Percentiles rank a stretch among this genome's conserved stretches.
phyloP scores from a whole-genome alignment of 37 sponge, comb jelly and placozoan genomes.

The Halisarca cf. caerulea region DNA sequence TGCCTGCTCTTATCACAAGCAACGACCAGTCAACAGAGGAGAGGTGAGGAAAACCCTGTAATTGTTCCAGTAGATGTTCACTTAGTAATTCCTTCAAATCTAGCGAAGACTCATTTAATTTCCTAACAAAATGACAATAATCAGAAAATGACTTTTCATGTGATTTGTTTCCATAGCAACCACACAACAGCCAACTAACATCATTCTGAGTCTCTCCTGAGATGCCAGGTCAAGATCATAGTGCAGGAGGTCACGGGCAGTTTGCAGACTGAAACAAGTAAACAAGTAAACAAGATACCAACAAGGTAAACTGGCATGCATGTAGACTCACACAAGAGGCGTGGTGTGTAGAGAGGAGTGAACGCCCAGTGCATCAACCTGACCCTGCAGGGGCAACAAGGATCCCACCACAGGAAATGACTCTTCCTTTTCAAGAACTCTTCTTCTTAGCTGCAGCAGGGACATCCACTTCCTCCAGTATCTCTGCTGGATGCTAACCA shows the following conservation, averaged over 20 bases:
- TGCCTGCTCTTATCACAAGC: not conserved
- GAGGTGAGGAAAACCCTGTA: no score
- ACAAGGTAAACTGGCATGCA: no score
- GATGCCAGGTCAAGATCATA: not conserved
- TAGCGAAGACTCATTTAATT: no score
- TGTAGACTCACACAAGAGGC: slow-evolving; percentile 3
- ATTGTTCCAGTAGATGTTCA: no score
- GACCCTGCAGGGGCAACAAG: not conserved
- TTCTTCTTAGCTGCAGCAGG: not conserved
- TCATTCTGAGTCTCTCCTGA: not conserved
- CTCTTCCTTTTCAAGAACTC: not conserved
- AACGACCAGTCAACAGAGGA: not conserved
- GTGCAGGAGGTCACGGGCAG: not conserved
- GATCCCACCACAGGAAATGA: not conserved
- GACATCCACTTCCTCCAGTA: slow-evolving; percentile 23
- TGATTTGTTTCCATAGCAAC: no score
- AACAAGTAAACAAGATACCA: no score
- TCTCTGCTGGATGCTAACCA: not conserved
- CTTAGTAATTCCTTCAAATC: no score
- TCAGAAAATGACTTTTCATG: no score
- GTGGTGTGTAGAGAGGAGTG: not conserved
- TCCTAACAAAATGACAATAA: no score
- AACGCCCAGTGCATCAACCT: not conserved
- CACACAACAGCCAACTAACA: no score
- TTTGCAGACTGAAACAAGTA: not conserved